Conservation (phyloP, 2,113 vertebrate genomes). For the Pyrgilauda ruficollis region DNA sequence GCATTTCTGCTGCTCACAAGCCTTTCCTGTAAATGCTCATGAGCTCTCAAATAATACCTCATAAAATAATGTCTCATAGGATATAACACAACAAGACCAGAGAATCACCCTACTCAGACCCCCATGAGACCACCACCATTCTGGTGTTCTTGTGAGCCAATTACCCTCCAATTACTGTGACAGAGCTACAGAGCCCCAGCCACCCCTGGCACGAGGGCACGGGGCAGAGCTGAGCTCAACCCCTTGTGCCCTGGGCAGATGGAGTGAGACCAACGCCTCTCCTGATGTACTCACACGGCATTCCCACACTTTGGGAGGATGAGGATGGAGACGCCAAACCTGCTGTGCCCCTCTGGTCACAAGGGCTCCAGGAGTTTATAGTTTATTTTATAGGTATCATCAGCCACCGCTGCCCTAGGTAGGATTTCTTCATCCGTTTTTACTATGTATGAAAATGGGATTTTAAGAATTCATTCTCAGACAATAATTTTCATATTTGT, state of each 20-base stretch:
- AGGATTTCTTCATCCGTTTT: background rate
- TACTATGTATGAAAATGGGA: background rate
- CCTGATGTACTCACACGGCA: background rate
- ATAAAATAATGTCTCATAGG: background rate
- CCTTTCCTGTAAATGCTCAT: background rate
- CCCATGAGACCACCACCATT: background rate
- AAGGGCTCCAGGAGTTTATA: background rate
- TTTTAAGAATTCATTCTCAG: constrained; percentile 1
- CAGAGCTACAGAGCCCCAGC: background rate
- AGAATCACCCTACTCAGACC: background rate
- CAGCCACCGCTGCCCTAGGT: background rate
- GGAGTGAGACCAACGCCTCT: background rate
- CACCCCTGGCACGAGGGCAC: background rate
- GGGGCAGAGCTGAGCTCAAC: background rate
- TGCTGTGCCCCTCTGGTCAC: background rate
- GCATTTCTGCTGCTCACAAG: background rate
- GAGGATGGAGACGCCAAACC: background rate
- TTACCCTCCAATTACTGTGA: background rate
- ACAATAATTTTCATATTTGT: background rate
- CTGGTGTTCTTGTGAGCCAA: background rate
- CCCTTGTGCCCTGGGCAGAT: background rate
- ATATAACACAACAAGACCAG: background rate
- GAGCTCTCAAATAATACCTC: background rate
- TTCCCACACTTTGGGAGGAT: background rate
- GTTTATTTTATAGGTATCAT: background rate